Conservation (phyloP, 1,140 invertebrate species). For the Aethina tumida region DNA sequence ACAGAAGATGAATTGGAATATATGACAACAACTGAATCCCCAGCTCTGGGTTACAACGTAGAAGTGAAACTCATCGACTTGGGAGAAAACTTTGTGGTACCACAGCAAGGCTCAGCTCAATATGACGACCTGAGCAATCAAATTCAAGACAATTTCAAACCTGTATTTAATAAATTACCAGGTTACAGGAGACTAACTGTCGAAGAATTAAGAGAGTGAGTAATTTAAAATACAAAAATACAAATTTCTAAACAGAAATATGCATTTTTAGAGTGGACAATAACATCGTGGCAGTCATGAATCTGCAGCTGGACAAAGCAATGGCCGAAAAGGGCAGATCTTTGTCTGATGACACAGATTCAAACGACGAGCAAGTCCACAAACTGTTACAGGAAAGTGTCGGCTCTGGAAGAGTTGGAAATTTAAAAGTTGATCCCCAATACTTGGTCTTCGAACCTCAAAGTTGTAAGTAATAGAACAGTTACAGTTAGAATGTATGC, state of each 20-base stretch:
- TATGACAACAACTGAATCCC: constrained; percentile 49
- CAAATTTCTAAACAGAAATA: background rate
- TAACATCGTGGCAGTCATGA: constrained; percentile 54
- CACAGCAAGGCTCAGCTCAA: constrained; percentile 54
- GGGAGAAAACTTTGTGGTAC: constrained; percentile 64
- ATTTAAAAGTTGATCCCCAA: constrained; percentile 65
- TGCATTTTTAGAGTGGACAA: constrained; percentile 43
- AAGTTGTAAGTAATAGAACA: constrained; percentile 42
- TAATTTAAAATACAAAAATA: constrained; percentile 14
- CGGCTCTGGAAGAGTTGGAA: constrained; percentile 59
- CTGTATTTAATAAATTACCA: constrained; percentile 51
- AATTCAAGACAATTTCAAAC: constrained; percentile 53
- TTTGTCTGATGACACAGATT: constrained; percentile 38
- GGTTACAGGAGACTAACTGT: constrained; percentile 63
- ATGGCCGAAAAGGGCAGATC: constrained; percentile 46
- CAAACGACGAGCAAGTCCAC: constrained; percentile 35
- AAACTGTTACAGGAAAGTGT: constrained; percentile 55
- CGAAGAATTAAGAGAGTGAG: constrained; percentile 62
- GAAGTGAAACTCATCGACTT: constrained; percentile 65
- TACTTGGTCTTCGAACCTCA: constrained; percentile 59
- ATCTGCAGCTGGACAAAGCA: constrained; percentile 55
- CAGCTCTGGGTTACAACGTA: constrained; percentile 56
- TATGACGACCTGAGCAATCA: constrained; percentile 62
- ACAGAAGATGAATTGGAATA: constrained; percentile 42
- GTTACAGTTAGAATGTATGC: background rate